Percentiles rank a stretch among this genome's conserved stretches.
These are phyloP conservation scores for Epizoanthus scotinus DNA, from an alignment of 92 coral and sea anemone genomes.

Conservation along the genomic window DNA sequence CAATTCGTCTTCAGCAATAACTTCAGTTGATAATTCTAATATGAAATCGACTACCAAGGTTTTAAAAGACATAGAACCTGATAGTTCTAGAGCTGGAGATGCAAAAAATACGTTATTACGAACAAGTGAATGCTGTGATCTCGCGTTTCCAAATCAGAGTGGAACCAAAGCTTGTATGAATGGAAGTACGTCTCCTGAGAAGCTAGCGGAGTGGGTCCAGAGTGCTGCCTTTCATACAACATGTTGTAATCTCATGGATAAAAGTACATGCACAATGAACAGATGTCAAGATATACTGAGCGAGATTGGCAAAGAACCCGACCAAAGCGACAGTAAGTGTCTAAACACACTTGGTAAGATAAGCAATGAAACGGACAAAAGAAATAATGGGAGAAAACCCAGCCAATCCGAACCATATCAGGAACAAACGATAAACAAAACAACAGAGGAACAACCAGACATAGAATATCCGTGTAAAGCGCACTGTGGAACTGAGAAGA, in stretches of 20 bases:
- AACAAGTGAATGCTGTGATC: not conserved
- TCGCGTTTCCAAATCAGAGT: not conserved
- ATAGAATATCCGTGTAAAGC: not conserved
- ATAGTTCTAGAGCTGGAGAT: not conserved
- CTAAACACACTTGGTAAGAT: not conserved
- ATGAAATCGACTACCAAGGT: not conserved
- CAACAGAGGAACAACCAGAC: not conserved
- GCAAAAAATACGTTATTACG: not conserved
- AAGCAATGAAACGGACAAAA: too few species aligned
- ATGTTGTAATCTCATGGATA: not conserved
- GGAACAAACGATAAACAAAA: not conserved
- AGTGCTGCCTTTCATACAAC: not conserved
- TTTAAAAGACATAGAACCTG: not conserved
- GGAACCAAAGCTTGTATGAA: too few species aligned
- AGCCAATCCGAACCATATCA: not conserved
- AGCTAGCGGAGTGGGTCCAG: not conserved
- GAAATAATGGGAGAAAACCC: not conserved
- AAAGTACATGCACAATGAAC: not conserved
- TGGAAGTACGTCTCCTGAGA: not conserved
- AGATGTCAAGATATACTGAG: not conserved
- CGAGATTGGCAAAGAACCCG: not conserved
- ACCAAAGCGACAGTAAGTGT: too few species aligned
- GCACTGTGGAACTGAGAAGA: not conserved
- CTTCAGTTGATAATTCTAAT: not conserved
- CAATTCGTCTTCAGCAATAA: not conserved